Evolutionary conservation across 1,140 invertebrate genomes (phyloP).

Genomic region (Bombus superbus): DNA sequence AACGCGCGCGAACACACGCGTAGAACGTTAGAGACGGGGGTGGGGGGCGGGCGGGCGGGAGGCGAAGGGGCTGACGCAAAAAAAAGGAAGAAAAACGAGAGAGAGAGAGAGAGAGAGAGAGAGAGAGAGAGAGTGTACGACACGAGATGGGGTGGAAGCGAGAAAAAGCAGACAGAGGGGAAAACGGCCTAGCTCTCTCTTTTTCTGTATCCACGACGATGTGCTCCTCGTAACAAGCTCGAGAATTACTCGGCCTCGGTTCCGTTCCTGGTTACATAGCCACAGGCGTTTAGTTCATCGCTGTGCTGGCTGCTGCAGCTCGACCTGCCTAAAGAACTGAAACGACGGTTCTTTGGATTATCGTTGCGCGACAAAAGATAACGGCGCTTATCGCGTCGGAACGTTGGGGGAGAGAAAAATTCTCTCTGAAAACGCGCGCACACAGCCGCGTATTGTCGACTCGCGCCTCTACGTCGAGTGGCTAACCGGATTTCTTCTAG

Average conservation of each 20-base stretch:
- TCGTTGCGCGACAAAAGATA: conserved; percentile 59
- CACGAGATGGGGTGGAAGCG: background rate
- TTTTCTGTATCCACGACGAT: conserved; percentile 45
- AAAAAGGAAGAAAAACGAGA: background rate
- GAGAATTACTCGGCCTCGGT: conserved; percentile 55
- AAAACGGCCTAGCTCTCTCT: conserved; percentile 27
- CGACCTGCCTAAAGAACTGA: conserved; percentile 44
- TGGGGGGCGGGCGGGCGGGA: background rate
- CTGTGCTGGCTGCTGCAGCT: background rate
- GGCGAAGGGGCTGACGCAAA: background rate
- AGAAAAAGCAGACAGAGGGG: background rate
- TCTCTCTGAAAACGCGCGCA: conserved; percentile 34
- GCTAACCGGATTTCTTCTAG: conserved; percentile 44
- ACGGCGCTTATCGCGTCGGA: conserved; percentile 53
- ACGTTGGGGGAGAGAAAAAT: conserved; percentile 25
- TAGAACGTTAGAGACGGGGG: background rate
- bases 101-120: background rate
- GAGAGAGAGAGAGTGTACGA: background rate
- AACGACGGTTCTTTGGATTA: conserved; percentile 59
- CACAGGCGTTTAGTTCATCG: conserved; percentile 44
- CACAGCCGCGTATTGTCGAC: conserved; percentile 32
- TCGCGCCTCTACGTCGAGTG: conserved; percentile 15
- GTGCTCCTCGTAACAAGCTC: conserved; percentile 61
- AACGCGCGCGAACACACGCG: background rate
- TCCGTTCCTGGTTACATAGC: conserved; percentile 50